Evolutionary conservation across 2,113 vertebrate genomes (phyloP), one percentile per base, ranked within the genome.

Genomic region (Brachyhypopomus gauderio): DNA sequence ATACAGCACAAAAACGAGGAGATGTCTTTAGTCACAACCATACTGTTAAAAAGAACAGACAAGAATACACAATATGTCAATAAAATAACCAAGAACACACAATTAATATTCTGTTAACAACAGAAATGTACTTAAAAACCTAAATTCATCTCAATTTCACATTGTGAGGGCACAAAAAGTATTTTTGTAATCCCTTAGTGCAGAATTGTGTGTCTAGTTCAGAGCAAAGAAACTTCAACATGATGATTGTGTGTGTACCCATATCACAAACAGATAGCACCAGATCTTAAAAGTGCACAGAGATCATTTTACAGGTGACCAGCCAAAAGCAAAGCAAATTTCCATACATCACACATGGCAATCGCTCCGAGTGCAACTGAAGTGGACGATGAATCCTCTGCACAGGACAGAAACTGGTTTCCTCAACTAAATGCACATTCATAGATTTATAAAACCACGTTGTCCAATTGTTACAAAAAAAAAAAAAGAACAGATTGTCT

Each of bases 81-180:
- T 58, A 69, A 74, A 84, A 77, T 27, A 5, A 23, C 4, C 27
- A 23, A 78, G 48, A 88, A 83, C 2, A 63, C 22, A 67, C 41
- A 16, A 82, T 56, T 85, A 86, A 87, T 87, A 83, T 73, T 38
- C 19, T n/a, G 27, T 36, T 59, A 59, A 45, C 14, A 30, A 59
- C 5, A 72, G 72, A 63, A 22, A n/a, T 34, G 17, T 79, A 9
- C 27, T 22, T 22, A 25, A 72, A 81, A 23, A 77, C 41, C 64
- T 80, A 62, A 19, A 45, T n/a, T 34, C 3, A 16, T 20, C 20
- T 20, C n/a, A 70, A 70, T 27, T 75, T 59, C 79, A 75, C 79
- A 67, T 67, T 75, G 48, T 75, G n/a, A 34, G 45, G 78, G 19
- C 25, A 45, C 11, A 17, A 16, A 17, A 16, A 38, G 69, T 71